Percentiles rank a stretch among this genome's conserved stretches.
Conservation (phyloP, 2,888 invertebrate genomes). For the Sphaerophoria taeniata region DNA sequence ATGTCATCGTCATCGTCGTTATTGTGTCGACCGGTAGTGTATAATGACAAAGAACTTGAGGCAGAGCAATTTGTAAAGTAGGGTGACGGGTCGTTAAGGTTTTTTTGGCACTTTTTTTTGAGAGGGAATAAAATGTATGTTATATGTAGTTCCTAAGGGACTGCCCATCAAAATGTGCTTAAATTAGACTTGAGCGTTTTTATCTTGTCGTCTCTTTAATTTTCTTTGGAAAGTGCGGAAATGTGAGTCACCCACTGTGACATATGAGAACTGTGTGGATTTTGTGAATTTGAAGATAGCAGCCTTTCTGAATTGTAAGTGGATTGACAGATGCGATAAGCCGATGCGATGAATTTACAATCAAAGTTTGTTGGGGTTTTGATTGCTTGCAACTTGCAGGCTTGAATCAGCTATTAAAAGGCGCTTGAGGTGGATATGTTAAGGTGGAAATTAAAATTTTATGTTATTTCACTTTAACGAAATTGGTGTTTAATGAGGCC, state of each 20-base stretch:
- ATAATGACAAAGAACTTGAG: slow-evolving; percentile 46
- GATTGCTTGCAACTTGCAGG: not conserved
- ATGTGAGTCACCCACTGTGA: slow-evolving; percentile 18
- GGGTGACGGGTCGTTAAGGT: slow-evolving; percentile 53
- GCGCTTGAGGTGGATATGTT: not conserved
- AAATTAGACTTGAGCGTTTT: slow-evolving; percentile 13
- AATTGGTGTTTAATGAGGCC: no score
- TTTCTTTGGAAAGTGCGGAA: slow-evolving; percentile 34
- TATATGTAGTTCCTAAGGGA: slow-evolving; percentile 35
- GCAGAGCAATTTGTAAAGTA: slow-evolving; percentile 56
- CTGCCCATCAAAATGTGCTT: slow-evolving; percentile 13
- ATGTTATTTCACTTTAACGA: no score
- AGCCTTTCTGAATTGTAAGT: slow-evolving; percentile 7
- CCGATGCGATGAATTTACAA: slow-evolving; percentile 24
- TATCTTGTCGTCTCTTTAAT: not conserved
- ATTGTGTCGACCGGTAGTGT: not conserved
- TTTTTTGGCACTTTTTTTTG: slow-evolving; percentile 31
- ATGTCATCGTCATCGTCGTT: not conserved
- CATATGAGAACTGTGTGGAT: not conserved
- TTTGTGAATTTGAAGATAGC: slow-evolving; percentile 4
- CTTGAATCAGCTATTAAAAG: not conserved
- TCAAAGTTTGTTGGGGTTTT: not conserved
- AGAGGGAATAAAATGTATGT: slow-evolving; percentile 32
- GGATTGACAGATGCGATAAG: slow-evolving; percentile 50
- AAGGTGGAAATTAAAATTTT: no score